Conservation (phyloP, 37 sponge, comb jelly and placozoan species). For the Agelas oroides region DNA sequence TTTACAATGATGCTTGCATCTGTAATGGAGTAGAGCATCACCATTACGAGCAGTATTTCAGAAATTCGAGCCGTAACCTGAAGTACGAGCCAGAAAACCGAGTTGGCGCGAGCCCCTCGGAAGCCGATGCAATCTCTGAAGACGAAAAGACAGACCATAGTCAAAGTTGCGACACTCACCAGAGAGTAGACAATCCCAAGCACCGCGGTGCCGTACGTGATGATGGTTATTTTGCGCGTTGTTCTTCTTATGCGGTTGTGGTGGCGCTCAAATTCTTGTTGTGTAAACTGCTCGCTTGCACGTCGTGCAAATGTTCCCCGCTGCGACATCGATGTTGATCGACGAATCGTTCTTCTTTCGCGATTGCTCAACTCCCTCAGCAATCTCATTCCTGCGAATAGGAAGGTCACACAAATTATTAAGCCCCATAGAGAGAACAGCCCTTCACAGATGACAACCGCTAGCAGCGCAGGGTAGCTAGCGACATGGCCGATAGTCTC, state of each 20-base stretch:
- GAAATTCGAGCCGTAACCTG: neutral
- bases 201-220: slow-evolving; percentile 42
- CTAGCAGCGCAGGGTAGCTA: slow-evolving; percentile 27
- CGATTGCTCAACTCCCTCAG: neutral
- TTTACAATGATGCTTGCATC: neutral
- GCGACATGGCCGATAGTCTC: slow-evolving; percentile 22
- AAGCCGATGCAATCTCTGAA: slow-evolving; percentile 21
- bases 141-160: neutral
- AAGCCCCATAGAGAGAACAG: slow-evolving; percentile 60
- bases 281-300: neutral
- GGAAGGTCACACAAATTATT: slow-evolving; percentile 25
- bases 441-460: slow-evolving; percentile 34
- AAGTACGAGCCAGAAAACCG: slow-evolving; percentile 6
- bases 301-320: too few relatives aligned
- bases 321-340: neutral
- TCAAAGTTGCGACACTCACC: slow-evolving; percentile 2
- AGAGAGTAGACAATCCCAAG: slow-evolving; percentile 41
- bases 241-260: neutral
- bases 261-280: slow-evolving; percentile 4
- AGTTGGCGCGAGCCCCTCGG: neutral
- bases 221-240: slow-evolving; percentile 44
- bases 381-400: slow-evolving; percentile 37
- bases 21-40: slow-evolving; percentile 47
- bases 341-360: neutral
- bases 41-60: slow-evolving; percentile 14